Evolutionary conservation across 1,140 invertebrate genomes (phyloP).

Genomic region (Calliphora vicina): DNA sequence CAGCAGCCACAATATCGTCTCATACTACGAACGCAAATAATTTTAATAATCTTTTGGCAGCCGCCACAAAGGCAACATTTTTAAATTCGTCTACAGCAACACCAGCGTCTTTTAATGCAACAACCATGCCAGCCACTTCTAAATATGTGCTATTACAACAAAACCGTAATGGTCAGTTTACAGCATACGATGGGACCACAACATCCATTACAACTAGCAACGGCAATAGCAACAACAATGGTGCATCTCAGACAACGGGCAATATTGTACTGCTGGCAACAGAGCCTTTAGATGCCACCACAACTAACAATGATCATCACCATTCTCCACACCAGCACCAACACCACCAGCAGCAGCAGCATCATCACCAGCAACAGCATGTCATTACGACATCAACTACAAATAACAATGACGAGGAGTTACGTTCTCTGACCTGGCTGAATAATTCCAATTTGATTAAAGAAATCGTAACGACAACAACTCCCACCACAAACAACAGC

Average conservation of each 20-base stretch:
- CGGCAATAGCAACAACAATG: constrained; percentile 20
- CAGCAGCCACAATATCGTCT: constrained; percentile 4
- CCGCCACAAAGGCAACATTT: constrained; percentile 27
- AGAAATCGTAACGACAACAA: constrained; percentile 65
- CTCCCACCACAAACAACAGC: neutral
- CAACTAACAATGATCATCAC: neutral
- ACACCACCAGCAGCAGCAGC: neutral
- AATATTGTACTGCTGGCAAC: constrained; percentile 60
- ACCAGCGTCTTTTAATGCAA: constrained; percentile 17
- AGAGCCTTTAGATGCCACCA: constrained; percentile 50
- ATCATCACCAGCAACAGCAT: neutral
- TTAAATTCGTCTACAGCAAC: neutral
- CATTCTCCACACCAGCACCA: neutral
- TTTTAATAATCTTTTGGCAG: constrained; percentile 6
- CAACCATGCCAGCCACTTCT: constrained; percentile 46
- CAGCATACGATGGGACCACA: constrained; percentile 49
- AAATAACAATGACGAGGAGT: constrained; percentile 71
- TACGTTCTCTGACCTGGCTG: constrained; percentile 89
- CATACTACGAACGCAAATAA: constrained; percentile 1
- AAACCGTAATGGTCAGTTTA: constrained; percentile 48
- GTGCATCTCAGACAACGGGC: constrained; percentile 39
- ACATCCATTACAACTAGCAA: constrained; percentile 36
- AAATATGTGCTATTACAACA: constrained; percentile 60
- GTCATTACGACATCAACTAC: constrained; percentile 48
- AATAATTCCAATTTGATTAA: constrained; percentile 91